Conservation (phyloP, 2,113 vertebrate species). For the Megaceryle maxima region DNA sequence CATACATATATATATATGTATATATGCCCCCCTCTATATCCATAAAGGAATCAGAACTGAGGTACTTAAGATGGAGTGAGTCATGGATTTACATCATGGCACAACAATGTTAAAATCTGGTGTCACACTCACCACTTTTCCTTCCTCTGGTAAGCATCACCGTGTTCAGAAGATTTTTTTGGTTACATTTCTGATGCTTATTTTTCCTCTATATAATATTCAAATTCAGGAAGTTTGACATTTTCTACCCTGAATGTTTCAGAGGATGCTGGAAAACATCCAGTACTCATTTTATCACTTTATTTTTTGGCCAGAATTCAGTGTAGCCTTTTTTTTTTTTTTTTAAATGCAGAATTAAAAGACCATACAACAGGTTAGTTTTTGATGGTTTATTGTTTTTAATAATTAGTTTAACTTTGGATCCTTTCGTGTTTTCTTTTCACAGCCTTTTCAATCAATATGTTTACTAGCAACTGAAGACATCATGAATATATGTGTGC, state of each 20-base stretch:
- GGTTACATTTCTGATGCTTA: neutral
- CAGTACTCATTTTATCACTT: slow-evolving; percentile 52
- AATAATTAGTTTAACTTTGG: neutral
- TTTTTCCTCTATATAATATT: slow-evolving; percentile 16
- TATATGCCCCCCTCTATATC: neutral
- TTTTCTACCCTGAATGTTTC: slow-evolving; percentile 40
- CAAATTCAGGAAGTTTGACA: slow-evolving; percentile 24
- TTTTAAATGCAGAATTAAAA: neutral
- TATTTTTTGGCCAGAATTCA: slow-evolving; percentile 36
- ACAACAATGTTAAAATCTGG: neutral
- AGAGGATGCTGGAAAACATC: slow-evolving; percentile 53
- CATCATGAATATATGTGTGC: neutral
- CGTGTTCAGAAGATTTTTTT: neutral
- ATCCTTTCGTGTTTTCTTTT: neutral
- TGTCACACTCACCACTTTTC: neutral
- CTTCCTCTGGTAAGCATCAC: neutral
- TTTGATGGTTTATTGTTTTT: slow-evolving; percentile 1
- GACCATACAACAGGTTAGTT: neutral
- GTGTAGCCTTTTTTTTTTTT: neutral
- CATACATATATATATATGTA: too few relatives aligned
- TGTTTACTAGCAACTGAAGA: slow-evolving; percentile 21
- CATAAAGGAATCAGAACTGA: neutral
- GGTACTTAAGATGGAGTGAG: neutral
- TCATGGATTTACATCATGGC: neutral
- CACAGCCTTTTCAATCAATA: neutral